These are phyloP conservation scores for Eurois occulta DNA, from an alignment of 2,888 invertebrate species.

Conservation along the genomic window DNA sequence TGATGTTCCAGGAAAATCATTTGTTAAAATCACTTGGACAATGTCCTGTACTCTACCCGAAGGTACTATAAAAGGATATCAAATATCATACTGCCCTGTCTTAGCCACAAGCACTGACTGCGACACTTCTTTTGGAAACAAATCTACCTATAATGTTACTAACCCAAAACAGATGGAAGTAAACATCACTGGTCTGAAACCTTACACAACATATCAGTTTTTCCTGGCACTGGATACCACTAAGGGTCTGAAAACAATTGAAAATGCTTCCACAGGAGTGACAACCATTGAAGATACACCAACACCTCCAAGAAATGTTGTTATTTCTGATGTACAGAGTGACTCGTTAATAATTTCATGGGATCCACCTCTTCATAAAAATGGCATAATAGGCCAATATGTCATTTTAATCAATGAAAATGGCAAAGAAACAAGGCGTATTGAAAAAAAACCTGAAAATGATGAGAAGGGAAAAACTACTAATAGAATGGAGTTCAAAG, in stretches of 20 bases:
- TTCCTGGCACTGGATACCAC: conserved; percentile 91
- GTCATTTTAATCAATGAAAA: conserved; percentile 88
- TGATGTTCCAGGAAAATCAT: conserved; percentile 82
- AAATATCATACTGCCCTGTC: conserved; percentile 93
- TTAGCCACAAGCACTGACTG: conserved; percentile 89
- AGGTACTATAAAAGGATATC: conserved; percentile 93
- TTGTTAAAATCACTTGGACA: conserved; percentile 92
- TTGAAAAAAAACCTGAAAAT: conserved; percentile 75
- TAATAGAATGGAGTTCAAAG: conserved; percentile 73
- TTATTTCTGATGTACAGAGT: conserved; percentile 91
- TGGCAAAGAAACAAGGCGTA: conserved; percentile 66
- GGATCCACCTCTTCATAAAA: conserved; percentile 92
- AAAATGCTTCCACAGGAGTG: conserved; percentile 90
- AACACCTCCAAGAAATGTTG: conserved; percentile 90
- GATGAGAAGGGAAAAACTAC: conserved; percentile 68
- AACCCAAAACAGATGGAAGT: conserved; percentile 89
- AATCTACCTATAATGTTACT: conserved; percentile 79
- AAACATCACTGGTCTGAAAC: conserved; percentile 92
- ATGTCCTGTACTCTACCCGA: conserved; percentile 94
- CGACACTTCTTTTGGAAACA: conserved; percentile 84
- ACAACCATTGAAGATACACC: conserved; percentile 93
- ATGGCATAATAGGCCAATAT: conserved; percentile 94
- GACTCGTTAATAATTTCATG: conserved; percentile 92
- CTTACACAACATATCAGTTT: conserved; percentile 94
- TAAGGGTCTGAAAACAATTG: conserved; percentile 82